phyloP scores from a whole-genome alignment of 1,140 invertebrate genomes.

The Brachionus koreanus region DNA sequence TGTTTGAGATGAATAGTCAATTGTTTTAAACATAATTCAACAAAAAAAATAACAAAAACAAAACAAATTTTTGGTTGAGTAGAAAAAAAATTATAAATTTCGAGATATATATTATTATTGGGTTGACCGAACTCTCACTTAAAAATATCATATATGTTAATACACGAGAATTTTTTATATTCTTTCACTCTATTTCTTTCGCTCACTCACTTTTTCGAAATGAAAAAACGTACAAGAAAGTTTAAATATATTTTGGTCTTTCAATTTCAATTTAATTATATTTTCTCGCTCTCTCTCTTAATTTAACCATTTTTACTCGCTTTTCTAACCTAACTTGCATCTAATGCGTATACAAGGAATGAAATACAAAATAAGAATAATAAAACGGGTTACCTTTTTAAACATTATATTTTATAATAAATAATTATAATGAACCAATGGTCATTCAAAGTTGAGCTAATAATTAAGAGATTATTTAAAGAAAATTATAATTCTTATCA shows the following conservation, averaged over 20 bases:
- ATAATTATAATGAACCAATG: neutral
- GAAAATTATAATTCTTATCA: too few relatives aligned
- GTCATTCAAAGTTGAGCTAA: neutral
- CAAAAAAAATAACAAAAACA: conserved; percentile 12
- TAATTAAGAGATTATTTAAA: neutral
- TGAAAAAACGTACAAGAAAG: neutral
- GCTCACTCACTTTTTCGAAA: conserved; percentile 4
- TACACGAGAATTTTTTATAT: conserved; percentile 15
- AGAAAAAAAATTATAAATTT: neutral
- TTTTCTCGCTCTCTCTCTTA: neutral
- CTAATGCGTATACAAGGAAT: neutral
- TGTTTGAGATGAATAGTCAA: conserved; percentile 25
- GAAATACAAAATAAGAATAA: neutral
- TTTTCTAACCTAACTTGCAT: neutral
- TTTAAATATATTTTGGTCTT: conserved; percentile 29
- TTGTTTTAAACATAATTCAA: conserved; percentile 42
- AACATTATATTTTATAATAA: neutral
- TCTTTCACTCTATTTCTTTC: conserved; percentile 18
- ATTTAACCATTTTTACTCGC: too few relatives aligned
- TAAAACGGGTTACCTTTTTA: conserved; percentile 20
- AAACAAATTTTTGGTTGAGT: conserved; percentile 9
- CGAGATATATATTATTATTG: conserved; percentile 26
- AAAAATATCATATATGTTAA: conserved; percentile 22
- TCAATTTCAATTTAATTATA: neutral
- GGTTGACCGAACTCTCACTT: conserved; percentile 16